Conservation (phyloP, 2,888 invertebrate species). For the Carterocephalus palaemon region DNA sequence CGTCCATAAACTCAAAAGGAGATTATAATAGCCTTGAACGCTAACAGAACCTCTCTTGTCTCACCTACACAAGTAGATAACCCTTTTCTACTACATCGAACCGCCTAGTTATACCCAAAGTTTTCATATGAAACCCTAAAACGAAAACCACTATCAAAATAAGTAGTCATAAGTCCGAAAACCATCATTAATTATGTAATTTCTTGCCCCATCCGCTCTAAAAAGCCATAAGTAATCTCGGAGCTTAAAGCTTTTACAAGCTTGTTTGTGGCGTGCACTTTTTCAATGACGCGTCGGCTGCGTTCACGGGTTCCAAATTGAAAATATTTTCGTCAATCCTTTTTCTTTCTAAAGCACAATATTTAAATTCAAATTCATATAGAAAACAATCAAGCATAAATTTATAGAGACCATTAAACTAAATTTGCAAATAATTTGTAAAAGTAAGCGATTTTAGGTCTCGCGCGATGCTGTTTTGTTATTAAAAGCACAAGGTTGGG, state of each 20-base stretch:
- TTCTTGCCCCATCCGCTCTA: conserved; percentile 10
- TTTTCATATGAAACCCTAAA: conserved; percentile 3
- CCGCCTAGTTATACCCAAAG: neutral
- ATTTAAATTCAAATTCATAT: neutral
- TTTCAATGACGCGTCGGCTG: conserved; percentile 37
- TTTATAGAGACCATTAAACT: neutral
- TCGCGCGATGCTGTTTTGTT: conserved; percentile 18
- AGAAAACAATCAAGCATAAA: neutral
- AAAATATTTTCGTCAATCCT: conserved; percentile 9
- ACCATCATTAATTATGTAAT: conserved; percentile 23
- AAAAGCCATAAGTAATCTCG: conserved; percentile 22
- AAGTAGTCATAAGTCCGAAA: neutral
- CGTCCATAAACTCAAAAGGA: too few relatives aligned
- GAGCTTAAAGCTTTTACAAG: conserved; percentile 34
- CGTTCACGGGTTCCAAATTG: conserved; percentile 33
- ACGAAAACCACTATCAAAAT: conserved; percentile 24
- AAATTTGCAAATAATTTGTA: conserved; percentile 4
- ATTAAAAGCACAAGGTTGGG: conserved; percentile 26
- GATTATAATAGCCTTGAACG: too few relatives aligned
- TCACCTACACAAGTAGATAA: too few relatives aligned
- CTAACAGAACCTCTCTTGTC: too few relatives aligned
- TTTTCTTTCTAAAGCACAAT: neutral
- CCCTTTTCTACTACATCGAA: too few relatives aligned
- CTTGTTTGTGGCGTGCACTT: conserved; percentile 42
- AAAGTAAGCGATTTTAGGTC: conserved; percentile 26